Conservation (phyloP, 2,888 invertebrate genomes). For the Caenorhabditis wallacei region DNA sequence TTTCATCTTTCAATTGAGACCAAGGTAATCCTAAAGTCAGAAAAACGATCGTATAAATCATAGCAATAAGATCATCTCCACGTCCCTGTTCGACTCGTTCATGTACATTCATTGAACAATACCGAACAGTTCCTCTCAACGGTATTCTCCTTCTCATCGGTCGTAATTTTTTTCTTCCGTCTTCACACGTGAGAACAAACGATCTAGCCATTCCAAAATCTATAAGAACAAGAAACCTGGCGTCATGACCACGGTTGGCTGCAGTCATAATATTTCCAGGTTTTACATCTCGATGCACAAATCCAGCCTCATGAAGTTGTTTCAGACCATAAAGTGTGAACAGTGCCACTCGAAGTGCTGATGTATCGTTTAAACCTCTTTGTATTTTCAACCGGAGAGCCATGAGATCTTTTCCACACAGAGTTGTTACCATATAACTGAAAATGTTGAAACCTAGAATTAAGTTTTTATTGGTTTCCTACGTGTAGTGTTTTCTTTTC, state of each 20-base stretch:
- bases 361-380: constrained; percentile 62
- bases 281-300: constrained; percentile 63
- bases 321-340: constrained; percentile 64
- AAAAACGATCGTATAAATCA: constrained; percentile 60
- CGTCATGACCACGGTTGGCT: constrained; percentile 35
- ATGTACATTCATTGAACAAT: constrained; percentile 66
- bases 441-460: neutral
- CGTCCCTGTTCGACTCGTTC: constrained; percentile 58
- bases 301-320: constrained; percentile 60
- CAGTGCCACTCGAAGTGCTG: constrained; percentile 53
- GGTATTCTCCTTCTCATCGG: constrained; percentile 51
- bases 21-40: constrained; percentile 61
- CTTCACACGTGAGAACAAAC: constrained; percentile 42
- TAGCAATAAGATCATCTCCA: constrained; percentile 57
- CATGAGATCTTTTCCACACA: constrained; percentile 64
- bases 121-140: constrained; percentile 61
- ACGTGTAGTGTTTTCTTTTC: constrained; percentile 56
- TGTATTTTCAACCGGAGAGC: constrained; percentile 54
- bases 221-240: constrained; percentile 49
- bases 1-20: constrained; percentile 57
- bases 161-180: constrained; percentile 51
- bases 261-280: constrained; percentile 64
- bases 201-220: constrained; percentile 68
- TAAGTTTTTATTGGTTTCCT: neutral
- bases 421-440: constrained; percentile 64